Evolutionary conservation across 2,797 vertebrate genomes (phyloP), one percentile per base, ranked within the genome.

Genomic region (Pelobates cultripes): DNA sequence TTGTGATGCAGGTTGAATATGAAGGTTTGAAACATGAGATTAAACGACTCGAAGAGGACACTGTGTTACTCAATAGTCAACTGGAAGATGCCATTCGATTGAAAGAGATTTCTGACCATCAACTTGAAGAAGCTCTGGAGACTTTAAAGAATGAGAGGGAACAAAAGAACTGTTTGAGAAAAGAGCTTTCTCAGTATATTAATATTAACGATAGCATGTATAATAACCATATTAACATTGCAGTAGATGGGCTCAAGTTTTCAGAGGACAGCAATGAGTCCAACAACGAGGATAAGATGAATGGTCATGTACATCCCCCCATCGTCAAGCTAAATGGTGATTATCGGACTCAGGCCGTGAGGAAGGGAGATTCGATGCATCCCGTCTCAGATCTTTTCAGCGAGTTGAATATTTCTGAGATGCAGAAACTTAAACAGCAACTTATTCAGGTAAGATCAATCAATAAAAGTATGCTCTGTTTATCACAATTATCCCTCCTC

Each of bases 21-120:
- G 98, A 99, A 91, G 97, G 98, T 66, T 92, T 99, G 87, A 99
- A 99, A 86, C 98, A 99, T 81, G 98, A 99, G 90, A 99, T 99
- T 78, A 99, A 99, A 83, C 95, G 98, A 2, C 93, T 98, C 75
- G 98, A 97, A 87, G 98, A 99, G 90, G 97, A 99, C 87, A 98
- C 96, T 0, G 97, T 97, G n/a, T 95, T 99, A 7, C 95, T 99
- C 61, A 98, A 99, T 90, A 98, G 97, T 88, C 98, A 99, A 88
- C 92, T 99, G 85, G 98, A 98, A 87, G 98, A 99, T 7, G 98
- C 97, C 3, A 90, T 98, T 83, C 95, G 96, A 42, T 85, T 99
- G 81, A 99, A 99, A 88, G 97, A 99, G 87, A 99, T 99, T 77
- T 95, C 98, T 0, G 95, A 97, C 84, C 92, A 95, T 83, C 98